Conservation (phyloP, 2,797 vertebrate genomes). For the Myripristis murdjan region DNA sequence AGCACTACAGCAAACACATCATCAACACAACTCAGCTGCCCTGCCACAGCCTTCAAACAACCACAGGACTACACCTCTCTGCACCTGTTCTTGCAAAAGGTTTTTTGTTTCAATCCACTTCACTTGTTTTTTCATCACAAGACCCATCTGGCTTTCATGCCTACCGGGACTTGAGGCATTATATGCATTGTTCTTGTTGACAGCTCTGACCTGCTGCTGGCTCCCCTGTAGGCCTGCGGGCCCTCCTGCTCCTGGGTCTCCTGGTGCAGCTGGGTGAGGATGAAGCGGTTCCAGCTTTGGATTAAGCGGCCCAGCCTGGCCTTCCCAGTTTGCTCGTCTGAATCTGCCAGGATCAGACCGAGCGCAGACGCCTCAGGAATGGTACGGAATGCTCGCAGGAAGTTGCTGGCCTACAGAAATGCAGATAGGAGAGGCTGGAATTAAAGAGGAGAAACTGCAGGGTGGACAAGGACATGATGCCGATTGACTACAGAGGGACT, state of each 20-base stretch:
- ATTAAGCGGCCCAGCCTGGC: slow-evolving; percentile 94
- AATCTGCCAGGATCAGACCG: slow-evolving; percentile 96
- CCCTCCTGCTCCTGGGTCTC: slow-evolving; percentile 98
- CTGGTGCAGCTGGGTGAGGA: slow-evolving; percentile 98
- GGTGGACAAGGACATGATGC: not conserved
- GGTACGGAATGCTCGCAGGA: slow-evolving; percentile 96
- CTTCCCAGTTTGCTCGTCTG: slow-evolving; percentile 96
- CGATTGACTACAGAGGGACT: not conserved
- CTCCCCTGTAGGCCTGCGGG: slow-evolving; percentile 94
- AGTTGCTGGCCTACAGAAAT: slow-evolving; percentile 93
- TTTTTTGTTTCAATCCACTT: too few species aligned
- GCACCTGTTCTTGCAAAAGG: not conserved
- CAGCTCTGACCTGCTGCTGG: slow-evolving; percentile 89
- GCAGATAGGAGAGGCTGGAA: not conserved
- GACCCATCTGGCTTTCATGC: too few species aligned
- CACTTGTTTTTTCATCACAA: too few species aligned
- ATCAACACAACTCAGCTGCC: not conserved
- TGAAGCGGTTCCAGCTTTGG: slow-evolving; percentile 99
- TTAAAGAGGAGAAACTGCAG: not conserved
- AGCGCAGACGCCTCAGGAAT: slow-evolving; percentile 97
- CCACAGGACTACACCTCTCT: not conserved
- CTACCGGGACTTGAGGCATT: too few species aligned
- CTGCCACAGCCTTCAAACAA: too few species aligned
- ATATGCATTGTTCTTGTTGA: not conserved
- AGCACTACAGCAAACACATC: slow-evolving; percentile 73